phyloP scores from a whole-genome alignment of 2,113 vertebrate species.

The Junco hyemalis region DNA sequence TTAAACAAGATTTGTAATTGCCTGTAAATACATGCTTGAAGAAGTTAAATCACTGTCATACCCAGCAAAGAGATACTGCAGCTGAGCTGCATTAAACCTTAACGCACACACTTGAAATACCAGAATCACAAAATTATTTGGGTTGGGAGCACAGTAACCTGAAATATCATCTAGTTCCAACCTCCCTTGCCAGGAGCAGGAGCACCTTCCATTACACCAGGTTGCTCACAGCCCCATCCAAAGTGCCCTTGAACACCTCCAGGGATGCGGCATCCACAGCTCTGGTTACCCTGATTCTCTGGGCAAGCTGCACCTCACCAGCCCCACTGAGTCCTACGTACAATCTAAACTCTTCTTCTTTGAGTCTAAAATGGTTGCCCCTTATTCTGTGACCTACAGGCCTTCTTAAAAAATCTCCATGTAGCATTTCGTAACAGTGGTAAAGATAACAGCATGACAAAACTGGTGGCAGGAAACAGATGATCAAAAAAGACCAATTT shows the following conservation, averaged over 20 bases:
- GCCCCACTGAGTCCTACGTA: fast-evolving
- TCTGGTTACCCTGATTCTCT: background rate
- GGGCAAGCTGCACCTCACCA: background rate
- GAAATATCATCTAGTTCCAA: background rate
- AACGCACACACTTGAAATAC: background rate
- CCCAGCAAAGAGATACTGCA: background rate
- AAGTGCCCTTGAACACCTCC: background rate
- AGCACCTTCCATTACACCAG: background rate
- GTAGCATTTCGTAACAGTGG: background rate
- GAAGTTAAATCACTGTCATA: background rate
- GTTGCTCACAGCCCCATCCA: background rate
- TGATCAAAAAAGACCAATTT: background rate
- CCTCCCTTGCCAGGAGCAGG: background rate
- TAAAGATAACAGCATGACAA: background rate
- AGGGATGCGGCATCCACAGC: background rate
- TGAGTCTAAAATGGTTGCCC: background rate
- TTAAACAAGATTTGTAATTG: background rate
- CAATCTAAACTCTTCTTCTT: background rate
- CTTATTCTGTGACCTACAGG: background rate
- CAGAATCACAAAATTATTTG: background rate
- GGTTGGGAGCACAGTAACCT: background rate
- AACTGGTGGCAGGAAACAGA: background rate
- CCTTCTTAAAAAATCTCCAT: background rate
- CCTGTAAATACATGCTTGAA: background rate
- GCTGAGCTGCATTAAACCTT: background rate